Evolutionary conservation across 2,797 vertebrate genomes (phyloP).

Genomic region (Hephaestus fuliginosus): DNA sequence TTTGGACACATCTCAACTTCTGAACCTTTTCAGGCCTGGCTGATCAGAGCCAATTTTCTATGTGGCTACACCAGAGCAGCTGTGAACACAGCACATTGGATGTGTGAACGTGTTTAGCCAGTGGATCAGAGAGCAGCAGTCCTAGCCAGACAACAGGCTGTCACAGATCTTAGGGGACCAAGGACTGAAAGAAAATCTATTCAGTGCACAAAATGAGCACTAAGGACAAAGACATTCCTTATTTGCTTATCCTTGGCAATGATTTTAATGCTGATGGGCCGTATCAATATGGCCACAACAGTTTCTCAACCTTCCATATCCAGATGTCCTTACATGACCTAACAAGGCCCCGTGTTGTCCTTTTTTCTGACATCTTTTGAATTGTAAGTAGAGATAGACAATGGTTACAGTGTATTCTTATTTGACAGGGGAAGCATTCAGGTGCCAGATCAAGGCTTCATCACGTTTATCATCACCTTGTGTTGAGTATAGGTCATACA

Average conservation of each 20-base stretch:
- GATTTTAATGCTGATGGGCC: slow-evolving; percentile 18
- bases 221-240: slow-evolving; percentile 16
- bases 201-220: slow-evolving; percentile 23
- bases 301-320: background rate
- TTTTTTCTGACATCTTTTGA: background rate
- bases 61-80: slow-evolving; percentile 66
- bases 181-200: slow-evolving; percentile 29
- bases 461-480: background rate
- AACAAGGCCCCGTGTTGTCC: background rate
- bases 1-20: slow-evolving; percentile 58
- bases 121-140: slow-evolving; percentile 57
- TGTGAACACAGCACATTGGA: slow-evolving; percentile 71
- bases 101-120: slow-evolving; percentile 67
- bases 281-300: background rate
- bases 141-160: slow-evolving; percentile 46
- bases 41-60: slow-evolving; percentile 71
- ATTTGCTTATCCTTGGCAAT: slow-evolving; percentile 1
- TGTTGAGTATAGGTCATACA: background rate
- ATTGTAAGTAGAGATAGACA: background rate
- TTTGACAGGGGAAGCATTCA: background rate
- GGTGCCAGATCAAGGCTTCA: too few relatives aligned
- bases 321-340: background rate
- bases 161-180: slow-evolving; percentile 53
- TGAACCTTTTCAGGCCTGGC: slow-evolving; percentile 67
- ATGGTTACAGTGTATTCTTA: background rate